Evolutionary conservation across 2,113 vertebrate genomes (phyloP).

Genomic region (Siphamia tubifer): DNA sequence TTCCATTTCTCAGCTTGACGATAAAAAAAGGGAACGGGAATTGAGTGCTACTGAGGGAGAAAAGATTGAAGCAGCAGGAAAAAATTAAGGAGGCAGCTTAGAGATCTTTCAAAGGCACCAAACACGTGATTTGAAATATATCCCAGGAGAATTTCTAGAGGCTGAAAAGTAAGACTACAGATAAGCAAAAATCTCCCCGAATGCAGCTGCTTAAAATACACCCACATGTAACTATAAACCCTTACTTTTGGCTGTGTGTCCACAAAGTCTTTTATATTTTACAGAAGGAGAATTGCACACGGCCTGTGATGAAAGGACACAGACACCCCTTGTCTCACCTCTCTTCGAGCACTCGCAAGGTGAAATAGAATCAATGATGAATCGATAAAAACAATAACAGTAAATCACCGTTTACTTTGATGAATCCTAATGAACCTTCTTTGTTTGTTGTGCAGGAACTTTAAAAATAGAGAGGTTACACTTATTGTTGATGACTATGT

Average conservation of each 20-base stretch:
- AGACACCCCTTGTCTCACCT: neutral
- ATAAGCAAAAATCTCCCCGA: neutral
- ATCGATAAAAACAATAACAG: conserved; percentile 50
- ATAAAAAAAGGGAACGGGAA: neutral
- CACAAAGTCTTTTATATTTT: neutral
- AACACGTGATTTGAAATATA: neutral
- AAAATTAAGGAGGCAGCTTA: neutral
- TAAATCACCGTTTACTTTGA: conserved; percentile 34
- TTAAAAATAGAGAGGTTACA: conserved; percentile 24
- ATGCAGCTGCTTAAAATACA: neutral
- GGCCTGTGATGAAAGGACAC: neutral
- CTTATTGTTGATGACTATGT: conserved; percentile 5
- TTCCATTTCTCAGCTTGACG: neutral
- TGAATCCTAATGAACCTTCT: neutral
- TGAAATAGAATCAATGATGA: conserved; percentile 29
- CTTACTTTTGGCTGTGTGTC: neutral
- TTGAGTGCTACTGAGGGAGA: neutral
- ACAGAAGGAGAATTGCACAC: neutral
- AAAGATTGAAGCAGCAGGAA: neutral
- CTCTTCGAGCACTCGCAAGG: neutral
- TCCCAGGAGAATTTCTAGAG: neutral
- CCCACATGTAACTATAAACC: neutral
- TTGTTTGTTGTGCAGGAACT: neutral
- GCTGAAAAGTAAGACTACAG: neutral
- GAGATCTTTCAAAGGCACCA: conserved; percentile 19